A percentile compares a stretch with the other conserved stretches of the same genome.
These are phyloP conservation scores for Scaptomyza tumidula DNA, from an alignment of 2,888 invertebrate species.

Conservation along the genomic window DNA sequence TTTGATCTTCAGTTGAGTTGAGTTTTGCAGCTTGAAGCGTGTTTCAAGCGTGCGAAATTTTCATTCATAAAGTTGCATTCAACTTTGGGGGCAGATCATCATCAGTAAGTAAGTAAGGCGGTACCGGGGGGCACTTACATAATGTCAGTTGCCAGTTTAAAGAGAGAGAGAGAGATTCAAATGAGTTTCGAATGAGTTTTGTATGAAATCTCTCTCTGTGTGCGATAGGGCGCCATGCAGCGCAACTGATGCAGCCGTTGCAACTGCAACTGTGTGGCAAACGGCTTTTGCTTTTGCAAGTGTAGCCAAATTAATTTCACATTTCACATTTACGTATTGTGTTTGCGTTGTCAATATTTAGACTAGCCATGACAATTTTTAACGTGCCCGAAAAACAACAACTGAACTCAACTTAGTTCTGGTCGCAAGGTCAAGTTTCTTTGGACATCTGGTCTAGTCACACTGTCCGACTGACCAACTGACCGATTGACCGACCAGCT, in stretches of 20 bases:
- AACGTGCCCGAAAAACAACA: neutral
- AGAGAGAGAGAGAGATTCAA: constrained; percentile 35
- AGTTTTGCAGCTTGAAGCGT: constrained; percentile 53
- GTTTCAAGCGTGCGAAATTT: constrained; percentile 50
- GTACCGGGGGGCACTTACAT: constrained; percentile 21
- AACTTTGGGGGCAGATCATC: constrained; percentile 21
- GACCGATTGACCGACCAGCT: constrained; percentile 21
- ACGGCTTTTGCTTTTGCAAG: constrained; percentile 13
- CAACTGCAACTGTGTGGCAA: constrained; percentile 14
- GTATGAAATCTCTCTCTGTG: constrained; percentile 21
- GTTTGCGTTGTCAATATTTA: constrained; percentile 66
- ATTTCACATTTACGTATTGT: constrained; percentile 40
- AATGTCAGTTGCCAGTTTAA: constrained; percentile 27
- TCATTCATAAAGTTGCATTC: constrained; percentile 70
- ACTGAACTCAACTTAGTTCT: constrained; percentile 64
- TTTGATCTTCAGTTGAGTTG: neutral
- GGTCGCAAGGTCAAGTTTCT: constrained; percentile 74
- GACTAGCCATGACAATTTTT: constrained; percentile 61
- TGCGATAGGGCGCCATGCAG: constrained; percentile 48
- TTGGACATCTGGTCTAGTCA: constrained; percentile 58
- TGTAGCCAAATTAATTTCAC: constrained; percentile 78
- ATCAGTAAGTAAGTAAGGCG: neutral
- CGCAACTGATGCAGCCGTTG: constrained; percentile 57
- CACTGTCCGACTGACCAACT: neutral
- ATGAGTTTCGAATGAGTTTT: constrained; percentile 64